Evolutionary conservation across 2,797 vertebrate genomes (phyloP), one percentile per base, ranked within the genome.

Genomic region (Bradypodion ventrale): DNA sequence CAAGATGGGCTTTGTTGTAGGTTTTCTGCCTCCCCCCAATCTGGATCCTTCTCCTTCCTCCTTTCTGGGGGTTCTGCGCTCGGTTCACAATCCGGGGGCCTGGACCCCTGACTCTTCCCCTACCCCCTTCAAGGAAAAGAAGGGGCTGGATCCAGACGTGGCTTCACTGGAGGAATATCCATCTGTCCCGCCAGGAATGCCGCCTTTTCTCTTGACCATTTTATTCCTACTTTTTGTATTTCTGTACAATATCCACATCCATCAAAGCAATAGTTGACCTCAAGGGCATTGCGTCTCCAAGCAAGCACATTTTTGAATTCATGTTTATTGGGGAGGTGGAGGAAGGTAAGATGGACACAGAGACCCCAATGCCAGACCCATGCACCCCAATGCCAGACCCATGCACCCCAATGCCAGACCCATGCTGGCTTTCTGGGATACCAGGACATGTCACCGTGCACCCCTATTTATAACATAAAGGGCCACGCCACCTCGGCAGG

Each of bases 201-300:
- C 46, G 49, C 46, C 12, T 5, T 49, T 8, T 8, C 46, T 12
- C 85, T 78, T 78, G 84, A 78, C 85, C 74, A 0, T 1, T 79
- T 82, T 62, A 90, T 91, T 83, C 83, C 46, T 78, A 78, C 13
- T 25, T 13, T 63, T 16, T 13, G 82, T 72, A 68, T 40, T 12
- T 4, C 81, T 35, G 29, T 60, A 52, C 73, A 25, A 81, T 78
- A 65, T 78, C 56, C 52, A 7, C 32, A 6, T 87, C n/a, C n/a
- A n/a, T 83, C 32, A 63, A 37, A 91, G 63, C 49, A 85, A 69
- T 87, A 46, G 63, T 83, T 84, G 42, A 85, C 78, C 91, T 87
- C 89, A 78, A 88, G 87, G 91, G 92, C 85, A 90, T 89, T 86
- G 90, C 90, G n/a, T 88, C 88, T 93, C 92, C 88, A 92, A 83